Evolutionary conservation across 2,888 invertebrate genomes (phyloP), one percentile per base, ranked within the genome.

Genomic region (Pyrrhosoma nymphula): DNA sequence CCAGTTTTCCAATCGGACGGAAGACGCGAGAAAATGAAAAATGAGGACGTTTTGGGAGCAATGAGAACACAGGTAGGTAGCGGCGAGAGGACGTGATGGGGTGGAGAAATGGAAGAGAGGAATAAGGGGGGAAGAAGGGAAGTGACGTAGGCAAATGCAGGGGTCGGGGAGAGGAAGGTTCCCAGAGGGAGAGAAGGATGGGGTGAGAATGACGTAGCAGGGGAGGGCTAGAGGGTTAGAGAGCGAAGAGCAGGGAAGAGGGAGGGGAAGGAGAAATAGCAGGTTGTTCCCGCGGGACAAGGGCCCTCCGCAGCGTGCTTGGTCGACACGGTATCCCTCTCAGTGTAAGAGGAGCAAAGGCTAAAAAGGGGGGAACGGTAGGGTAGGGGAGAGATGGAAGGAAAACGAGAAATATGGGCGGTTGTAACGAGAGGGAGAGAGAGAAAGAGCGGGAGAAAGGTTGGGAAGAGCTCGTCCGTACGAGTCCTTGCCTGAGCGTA

Each of bases 241-340:
- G 2, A 20, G 88, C 69, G 12, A 60, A 8, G 47, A 47, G 39
- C 35, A 88, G 47, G 23, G 47, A 47, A 55, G 26, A 6, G 55
- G 56, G 56, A 3, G 16, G 89, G 39, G 56, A n/a, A 39, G 23
- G 47, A 14, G 88, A 35, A 6, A 26, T 47, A 69, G 89, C 26
- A 56, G 26, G 89, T 89, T 89, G 89, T 89, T 89, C 89, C 89
- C 56, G 26, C n/a, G 89, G 89, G 89, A 89, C 89, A 56, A 89
- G 89, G 55, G 89, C 56, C 89, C 89, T 89, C 56, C 56, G 56
- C 55, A 56, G 89, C 18, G 55, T 56, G 56, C 89, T 89, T 56
- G 56, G 89, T 89, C 89, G 89, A 89, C 89, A 89, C 89, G 89
- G 89, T 89, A 89, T 56, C 55, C 89, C 89, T 89, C 89, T 89